Base-by-base conservation (phyloP, 2,888 invertebrate species). In the Electrophaes corylata region DNA sequence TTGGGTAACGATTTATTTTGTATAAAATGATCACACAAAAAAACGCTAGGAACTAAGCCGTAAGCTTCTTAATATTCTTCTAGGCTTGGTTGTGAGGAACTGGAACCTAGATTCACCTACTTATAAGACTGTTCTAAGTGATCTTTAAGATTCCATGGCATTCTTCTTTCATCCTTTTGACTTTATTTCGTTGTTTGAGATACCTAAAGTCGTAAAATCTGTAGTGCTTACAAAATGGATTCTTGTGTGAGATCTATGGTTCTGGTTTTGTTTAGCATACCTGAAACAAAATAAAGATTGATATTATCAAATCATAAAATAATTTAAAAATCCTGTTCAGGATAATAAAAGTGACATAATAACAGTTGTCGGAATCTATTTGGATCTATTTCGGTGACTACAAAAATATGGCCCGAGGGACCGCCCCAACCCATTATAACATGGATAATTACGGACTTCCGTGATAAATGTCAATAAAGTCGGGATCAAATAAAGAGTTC, bases 321-420 rank as follows among this genome's bases (percentile, higher is more conserved):
- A 6, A 23, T 48, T 4, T n/a, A 56, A 20, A 37, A 55, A 39
- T 12, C 19, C 16, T 2, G 12, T 20, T 23, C 12, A 43, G 40
- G 18, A 40, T 50, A 29, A 47, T 59, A 54, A 50, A 54, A 47
- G 45, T 55, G 49, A 54, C 45, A 50, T 46, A 45, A 56, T 33
- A 12, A 12, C 16, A 33, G 14, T 46, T 48, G 49, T 29, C 41
- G 51, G 46, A 51, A 47, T 43, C 35, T 35, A 57, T 40, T 57
- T n/a, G 18, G 16, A 44, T 60, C 55, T 60, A 60, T 60, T 60
- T 51, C 46, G 11, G 46, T 14, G 37, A 40, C 35, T 33, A 37
- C 55, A 39, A 50, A 56, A 43, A 39, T 47, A 59, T 60, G 26
- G 43, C 16, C 19, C 31, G 16, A 20, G 50, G 23, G 43, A 37